phyloP scores from a whole-genome alignment of 2,113 vertebrate genomes.

The Marmota flaviventris region DNA sequence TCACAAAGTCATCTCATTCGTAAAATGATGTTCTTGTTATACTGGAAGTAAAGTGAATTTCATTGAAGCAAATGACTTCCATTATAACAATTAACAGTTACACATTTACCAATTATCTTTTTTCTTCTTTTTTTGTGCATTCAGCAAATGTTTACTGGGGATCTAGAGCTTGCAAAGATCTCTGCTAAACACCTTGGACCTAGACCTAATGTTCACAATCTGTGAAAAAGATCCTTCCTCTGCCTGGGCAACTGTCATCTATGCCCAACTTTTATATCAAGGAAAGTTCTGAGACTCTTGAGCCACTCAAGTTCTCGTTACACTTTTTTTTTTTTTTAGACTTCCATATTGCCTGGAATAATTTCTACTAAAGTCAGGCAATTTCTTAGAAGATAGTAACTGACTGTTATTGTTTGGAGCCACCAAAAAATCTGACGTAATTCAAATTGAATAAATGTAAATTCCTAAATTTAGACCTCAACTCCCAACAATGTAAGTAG shows the following conservation, averaged over 20 bases:
- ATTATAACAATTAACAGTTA: background rate
- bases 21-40: slow-evolving; percentile 41
- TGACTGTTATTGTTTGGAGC: background rate
- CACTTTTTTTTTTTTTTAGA: background rate
- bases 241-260: background rate
- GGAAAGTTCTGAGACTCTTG: background rate
- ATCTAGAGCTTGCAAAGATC: background rate
- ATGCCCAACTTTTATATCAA: background rate
- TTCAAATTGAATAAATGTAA: background rate
- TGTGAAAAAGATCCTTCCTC: background rate
- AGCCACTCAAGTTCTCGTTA: background rate
- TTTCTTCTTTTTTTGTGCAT: background rate
- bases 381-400: slow-evolving; percentile 4
- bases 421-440: background rate
- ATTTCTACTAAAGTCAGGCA: background rate
- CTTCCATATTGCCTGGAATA: background rate
- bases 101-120: background rate
- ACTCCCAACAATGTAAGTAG: background rate
- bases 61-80: slow-evolving; percentile 8
- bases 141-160: slow-evolving; percentile 6
- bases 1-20: background rate
- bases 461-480: background rate
- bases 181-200: slow-evolving; percentile 1
- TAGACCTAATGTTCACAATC: background rate
- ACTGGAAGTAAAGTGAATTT: slow-evolving; percentile 49